These are phyloP conservation scores for Stratiomys singularior DNA, from an alignment of 2,888 invertebrate species.

Conservation along the genomic window DNA sequence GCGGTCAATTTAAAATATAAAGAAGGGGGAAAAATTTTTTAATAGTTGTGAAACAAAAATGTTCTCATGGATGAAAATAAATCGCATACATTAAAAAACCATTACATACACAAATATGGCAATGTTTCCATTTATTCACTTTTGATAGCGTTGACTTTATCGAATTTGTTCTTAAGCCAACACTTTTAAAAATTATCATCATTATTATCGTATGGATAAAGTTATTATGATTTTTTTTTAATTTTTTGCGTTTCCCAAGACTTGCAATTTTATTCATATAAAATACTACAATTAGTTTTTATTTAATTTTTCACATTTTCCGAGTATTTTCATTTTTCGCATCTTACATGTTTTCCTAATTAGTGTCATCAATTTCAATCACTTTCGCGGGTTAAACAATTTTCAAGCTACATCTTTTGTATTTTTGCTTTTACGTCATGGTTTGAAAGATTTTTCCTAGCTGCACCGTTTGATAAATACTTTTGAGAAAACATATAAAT, in stretches of 20 bases:
- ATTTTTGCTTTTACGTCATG: neutral
- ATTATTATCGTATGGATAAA: neutral
- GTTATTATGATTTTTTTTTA: too few relatives aligned
- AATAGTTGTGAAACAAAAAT: constrained; percentile 2
- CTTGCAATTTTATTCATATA: constrained; percentile 1
- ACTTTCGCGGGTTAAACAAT: too few relatives aligned
- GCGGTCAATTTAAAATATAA: neutral
- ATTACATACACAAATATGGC: constrained; percentile 34
- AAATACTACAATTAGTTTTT: constrained; percentile 30
- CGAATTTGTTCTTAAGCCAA: neutral
- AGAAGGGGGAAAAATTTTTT: neutral
- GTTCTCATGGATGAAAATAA: constrained; percentile 1
- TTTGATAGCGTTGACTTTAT: too few relatives aligned
- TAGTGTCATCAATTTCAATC: too few relatives aligned
- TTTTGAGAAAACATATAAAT: neutral
- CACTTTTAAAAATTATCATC: neutral
- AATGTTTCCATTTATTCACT: neutral
- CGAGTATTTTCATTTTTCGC: constrained; percentile 8
- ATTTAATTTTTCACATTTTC: constrained; percentile 9
- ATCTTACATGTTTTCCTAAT: neutral
- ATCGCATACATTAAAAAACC: neutral
- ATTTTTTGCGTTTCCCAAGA: too few relatives aligned
- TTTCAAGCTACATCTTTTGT: too few relatives aligned
- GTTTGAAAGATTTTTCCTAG: neutral
- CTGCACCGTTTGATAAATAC: neutral